A percentile compares a stretch with the other conserved stretches of the same genome.
Conservation (phyloP, 2,888 invertebrate species). For the Atrina japonica region DNA sequence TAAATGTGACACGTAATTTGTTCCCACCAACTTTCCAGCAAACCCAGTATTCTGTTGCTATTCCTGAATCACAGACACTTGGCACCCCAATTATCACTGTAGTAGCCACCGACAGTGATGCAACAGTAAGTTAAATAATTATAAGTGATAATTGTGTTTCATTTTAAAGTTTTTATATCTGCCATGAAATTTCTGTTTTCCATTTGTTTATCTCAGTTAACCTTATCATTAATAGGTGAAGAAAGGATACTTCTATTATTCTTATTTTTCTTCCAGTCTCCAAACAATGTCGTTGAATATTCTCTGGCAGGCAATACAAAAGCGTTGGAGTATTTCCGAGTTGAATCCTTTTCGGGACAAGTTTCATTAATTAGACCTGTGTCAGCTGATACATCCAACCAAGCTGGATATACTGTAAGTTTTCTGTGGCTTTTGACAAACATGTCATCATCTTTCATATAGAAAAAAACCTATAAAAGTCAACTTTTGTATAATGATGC, state of each 20-base stretch:
- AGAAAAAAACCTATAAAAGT: no score
- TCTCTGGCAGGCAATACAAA: slow-evolving; percentile 56
- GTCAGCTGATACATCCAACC: slow-evolving; percentile 49
- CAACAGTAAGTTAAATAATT: slow-evolving; percentile 51
- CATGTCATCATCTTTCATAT: no score
- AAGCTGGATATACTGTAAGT: slow-evolving; percentile 42
- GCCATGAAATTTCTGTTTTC: no score
- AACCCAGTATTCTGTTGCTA: slow-evolving; percentile 35
- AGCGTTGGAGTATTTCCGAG: slow-evolving; percentile 67
- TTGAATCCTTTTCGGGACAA: slow-evolving; percentile 63
- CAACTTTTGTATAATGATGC: no score
- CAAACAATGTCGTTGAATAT: slow-evolving; percentile 68
- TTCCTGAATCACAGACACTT: slow-evolving; percentile 58
- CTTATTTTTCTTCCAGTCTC: slow-evolving; percentile 63
- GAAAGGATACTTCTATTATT: no score
- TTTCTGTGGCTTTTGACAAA: no score
- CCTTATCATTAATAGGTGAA: no score
- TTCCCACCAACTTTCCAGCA: slow-evolving; percentile 62
- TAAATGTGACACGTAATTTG: slow-evolving; percentile 75
- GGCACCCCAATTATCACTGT: slow-evolving; percentile 54
- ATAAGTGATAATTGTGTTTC: no score
- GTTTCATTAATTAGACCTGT: slow-evolving; percentile 65
- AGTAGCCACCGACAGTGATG: slow-evolving; percentile 55
- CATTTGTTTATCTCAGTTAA: no score
- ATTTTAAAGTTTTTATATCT: no score